A percentile compares a stretch with the other conserved stretches of the same genome.
Evolutionary conservation across 2,888 invertebrate genomes (phyloP).

Genomic region (Ophonus ardosiacus): DNA sequence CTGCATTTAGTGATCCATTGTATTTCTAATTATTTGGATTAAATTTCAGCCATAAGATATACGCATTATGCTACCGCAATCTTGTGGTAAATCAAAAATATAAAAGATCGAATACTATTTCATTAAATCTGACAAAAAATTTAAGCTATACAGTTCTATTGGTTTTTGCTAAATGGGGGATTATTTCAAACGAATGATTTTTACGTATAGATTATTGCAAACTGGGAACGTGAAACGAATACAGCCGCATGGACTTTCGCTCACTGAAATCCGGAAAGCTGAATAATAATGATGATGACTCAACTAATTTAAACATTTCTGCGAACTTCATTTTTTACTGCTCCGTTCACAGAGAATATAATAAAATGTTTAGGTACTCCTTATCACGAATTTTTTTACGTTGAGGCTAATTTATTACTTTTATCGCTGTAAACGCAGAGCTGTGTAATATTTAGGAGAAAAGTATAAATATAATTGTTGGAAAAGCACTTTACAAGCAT

Average conservation of each 20-base stretch:
- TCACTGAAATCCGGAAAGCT: conserved; percentile 19
- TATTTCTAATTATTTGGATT: no score
- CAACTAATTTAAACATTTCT: conserved; percentile 36
- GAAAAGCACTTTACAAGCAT: conserved; percentile 19
- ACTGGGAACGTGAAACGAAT: no score
- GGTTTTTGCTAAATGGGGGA: no score
- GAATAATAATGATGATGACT: conserved; percentile 43
- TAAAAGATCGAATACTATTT: no score
- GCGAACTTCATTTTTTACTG: conserved; percentile 47
- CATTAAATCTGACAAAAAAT: no score
- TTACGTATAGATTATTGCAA: no score
- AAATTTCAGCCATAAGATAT: no score
- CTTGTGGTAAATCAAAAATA: no score
- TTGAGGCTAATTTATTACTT: conserved; percentile 43
- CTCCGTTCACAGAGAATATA: conserved; percentile 39
- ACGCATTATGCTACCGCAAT: no score
- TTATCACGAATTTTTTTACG: conserved; percentile 51
- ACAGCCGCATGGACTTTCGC: neutral
- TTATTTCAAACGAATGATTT: no score
- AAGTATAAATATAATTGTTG: conserved; percentile 41
- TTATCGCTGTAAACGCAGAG: conserved; percentile 23
- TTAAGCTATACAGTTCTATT: no score
- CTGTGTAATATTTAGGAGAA: conserved; percentile 28
- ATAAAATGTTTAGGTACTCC: conserved; percentile 53
- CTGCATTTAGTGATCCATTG: no score